Base-by-base conservation (phyloP, 2,888 invertebrate species). In the Theristus sp. region DNA sequence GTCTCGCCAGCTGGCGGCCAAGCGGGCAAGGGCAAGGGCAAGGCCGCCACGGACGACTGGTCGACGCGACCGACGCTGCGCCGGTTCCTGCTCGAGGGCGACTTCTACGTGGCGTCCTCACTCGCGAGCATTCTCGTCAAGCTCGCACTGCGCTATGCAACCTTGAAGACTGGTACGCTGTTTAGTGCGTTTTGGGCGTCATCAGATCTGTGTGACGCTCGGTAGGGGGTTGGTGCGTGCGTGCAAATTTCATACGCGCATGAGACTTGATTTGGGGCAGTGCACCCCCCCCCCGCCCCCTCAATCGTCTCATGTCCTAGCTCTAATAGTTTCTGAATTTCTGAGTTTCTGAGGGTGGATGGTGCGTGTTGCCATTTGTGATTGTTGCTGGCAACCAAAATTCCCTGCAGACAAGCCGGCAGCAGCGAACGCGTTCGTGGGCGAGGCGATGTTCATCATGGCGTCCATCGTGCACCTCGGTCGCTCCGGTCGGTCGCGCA, bases 61-160 rank as follows among this genome's bases (percentile, higher is more conserved):
- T 26, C 26, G 6, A 28, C 6, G 17, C 28, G 29, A 58, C 89
- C 89, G 24, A 84, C 87, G 10, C 77, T 94, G 61, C 82, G 89
- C 47, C 83, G 85, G 67, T 91, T 90, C 72, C 81, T 98, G 70
- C 83, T 89, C 80, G 85, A 87, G 66, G 94, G 94, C 1, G 91
- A 98, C 72, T 91, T 91, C 77, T 98, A 93, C 77, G 86, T 94
- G 63, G 91, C 87, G 1, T 90, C 94, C 22, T 84, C 90, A 53
- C 79, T 96, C 26, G 87, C 89, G 54, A 87, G 91, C 1, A 87
- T 89, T 31, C 80, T 98, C 59, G 84, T 88, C 52, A 96, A 96
- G 78, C 77, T 98, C 69, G 86, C 89, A 0, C 80, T 96, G 57
- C 79, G 84, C 61, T 86, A 82, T 70, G 77, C 80, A 25, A 74